These are phyloP conservation scores for Pipra filicauda DNA, from an alignment of 2,113 vertebrate genomes.

Conservation along the genomic window DNA sequence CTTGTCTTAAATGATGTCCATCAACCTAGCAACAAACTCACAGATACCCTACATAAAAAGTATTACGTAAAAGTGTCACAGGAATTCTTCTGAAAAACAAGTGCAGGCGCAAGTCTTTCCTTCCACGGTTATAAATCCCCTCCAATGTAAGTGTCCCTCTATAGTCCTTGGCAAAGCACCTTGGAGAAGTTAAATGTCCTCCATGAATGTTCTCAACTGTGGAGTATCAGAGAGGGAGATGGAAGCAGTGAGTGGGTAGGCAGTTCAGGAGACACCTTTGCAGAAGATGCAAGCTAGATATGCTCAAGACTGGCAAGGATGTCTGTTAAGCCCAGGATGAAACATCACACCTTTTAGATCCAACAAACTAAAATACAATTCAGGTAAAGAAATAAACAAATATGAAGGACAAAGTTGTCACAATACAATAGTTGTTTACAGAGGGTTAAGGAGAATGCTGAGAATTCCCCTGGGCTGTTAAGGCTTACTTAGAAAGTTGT, in stretches of 20 bases:
- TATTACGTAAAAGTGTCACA: not conserved
- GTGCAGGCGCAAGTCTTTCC: fast-evolving
- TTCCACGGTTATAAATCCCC: not conserved
- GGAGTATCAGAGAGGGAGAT: fast-evolving
- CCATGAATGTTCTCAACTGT: fast-evolving
- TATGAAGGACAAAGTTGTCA: not conserved
- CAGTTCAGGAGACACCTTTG: not conserved
- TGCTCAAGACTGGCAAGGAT: not conserved
- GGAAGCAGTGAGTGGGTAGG: fast-evolving
- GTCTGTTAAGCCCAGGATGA: not conserved
- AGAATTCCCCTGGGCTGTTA: not conserved
- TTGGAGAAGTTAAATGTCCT: not conserved
- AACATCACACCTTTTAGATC: not conserved
- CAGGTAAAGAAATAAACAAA: not conserved
- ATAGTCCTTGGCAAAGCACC: fast-evolving
- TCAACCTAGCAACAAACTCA: not conserved
- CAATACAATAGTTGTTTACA: not conserved
- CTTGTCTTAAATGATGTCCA: not conserved
- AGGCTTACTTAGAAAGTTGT: not conserved
- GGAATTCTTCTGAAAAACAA: not conserved
- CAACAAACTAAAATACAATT: not conserved
- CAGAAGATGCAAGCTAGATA: not conserved
- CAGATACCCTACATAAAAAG: not conserved
- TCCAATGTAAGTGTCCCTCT: not conserved
- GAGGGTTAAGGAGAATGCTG: not conserved